Conservation (phyloP, 37 sponge, comb jelly and placozoan species). For the Oscarella lobularis region DNA sequence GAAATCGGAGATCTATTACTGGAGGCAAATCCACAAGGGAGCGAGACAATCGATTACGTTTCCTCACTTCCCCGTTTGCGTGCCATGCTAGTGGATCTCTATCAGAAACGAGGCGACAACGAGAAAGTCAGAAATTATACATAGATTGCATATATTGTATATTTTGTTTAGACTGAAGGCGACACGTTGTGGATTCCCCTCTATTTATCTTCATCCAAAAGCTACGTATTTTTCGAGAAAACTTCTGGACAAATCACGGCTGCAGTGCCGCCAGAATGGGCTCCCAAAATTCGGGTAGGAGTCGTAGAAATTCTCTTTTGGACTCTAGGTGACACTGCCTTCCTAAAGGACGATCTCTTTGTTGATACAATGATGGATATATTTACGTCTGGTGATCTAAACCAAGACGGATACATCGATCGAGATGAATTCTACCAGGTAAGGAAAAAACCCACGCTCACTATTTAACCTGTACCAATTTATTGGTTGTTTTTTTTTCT, state of each 20-base stretch:
- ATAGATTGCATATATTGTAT: too few species aligned
- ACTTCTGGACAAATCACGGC: background rate
- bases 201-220: background rate
- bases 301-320: background rate
- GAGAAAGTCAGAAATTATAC: too few species aligned
- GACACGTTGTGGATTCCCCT: too few species aligned
- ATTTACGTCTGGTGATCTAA: conserved; percentile 48
- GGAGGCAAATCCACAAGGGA: too few species aligned
- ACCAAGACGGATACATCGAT: conserved; percentile 45
- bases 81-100: too few species aligned
- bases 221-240: background rate
- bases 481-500: background rate
- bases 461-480: background rate
- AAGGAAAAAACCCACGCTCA: too few species aligned
- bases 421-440: conserved; percentile 46
- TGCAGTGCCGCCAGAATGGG: background rate
- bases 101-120: too few species aligned
- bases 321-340: background rate
- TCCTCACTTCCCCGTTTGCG: too few species aligned
- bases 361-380: conserved; percentile 61
- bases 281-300: background rate
- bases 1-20: too few species aligned
- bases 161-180: too few species aligned
- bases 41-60: too few species aligned
- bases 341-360: conserved; percentile 62